Base-by-base conservation (phyloP, 2,113 vertebrate genomes). In the Chascanopsetta lugubris region DNA sequence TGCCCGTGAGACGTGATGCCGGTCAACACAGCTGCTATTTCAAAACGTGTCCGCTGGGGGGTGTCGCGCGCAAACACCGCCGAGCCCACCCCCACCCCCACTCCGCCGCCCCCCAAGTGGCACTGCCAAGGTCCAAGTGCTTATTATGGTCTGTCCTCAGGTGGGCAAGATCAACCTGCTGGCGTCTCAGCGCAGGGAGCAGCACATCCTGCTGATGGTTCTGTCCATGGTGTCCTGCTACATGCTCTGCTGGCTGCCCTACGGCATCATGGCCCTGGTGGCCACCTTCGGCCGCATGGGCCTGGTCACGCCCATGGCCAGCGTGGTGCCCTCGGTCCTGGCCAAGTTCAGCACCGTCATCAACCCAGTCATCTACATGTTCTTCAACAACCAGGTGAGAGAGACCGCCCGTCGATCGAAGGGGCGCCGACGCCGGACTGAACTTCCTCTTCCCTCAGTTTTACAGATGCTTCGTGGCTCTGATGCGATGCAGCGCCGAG, bases 361-460 rank as follows among this genome's bases (percentile, higher is more conserved):
- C 66, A 95, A 94, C 76, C 93, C 93, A 0, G 74, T 94, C 71
- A 93, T 95, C 86, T 94, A 94, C 68, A 79, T 93, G 68, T 91
- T 93, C 67, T 92, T 93, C 85, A 94, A 93, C 70, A 93, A 93
- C 60, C 93, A 93, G 92, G 92, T 94, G 77, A 91, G 90, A 57
- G 6, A n/a, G n/a, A n/a, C n/a, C n/a, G n/a, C n/a, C n/a, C n/a
- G n/a, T n/a, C n/a, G n/a, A n/a, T n/a, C n/a, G n/a, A n/a, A n/a
- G n/a, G n/a, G n/a, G n/a, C n/a, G n/a, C n/a, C n/a, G n/a, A n/a
- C n/a, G n/a, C n/a, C n/a, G 6, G 18, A 12, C 3, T 57, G 1
- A 32, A 0, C 17, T 4, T n/a, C 20, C 7, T 40, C 29, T 57
- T 12, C 22, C 2, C 42, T 21, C 74, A 93, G 90, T 88, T 93